Percentiles rank a stretch among this genome's conserved stretches.
These are phyloP conservation scores for Palythoa heliodiscus DNA, from an alignment of 92 coral and sea anemone species.

Conservation along the genomic window DNA sequence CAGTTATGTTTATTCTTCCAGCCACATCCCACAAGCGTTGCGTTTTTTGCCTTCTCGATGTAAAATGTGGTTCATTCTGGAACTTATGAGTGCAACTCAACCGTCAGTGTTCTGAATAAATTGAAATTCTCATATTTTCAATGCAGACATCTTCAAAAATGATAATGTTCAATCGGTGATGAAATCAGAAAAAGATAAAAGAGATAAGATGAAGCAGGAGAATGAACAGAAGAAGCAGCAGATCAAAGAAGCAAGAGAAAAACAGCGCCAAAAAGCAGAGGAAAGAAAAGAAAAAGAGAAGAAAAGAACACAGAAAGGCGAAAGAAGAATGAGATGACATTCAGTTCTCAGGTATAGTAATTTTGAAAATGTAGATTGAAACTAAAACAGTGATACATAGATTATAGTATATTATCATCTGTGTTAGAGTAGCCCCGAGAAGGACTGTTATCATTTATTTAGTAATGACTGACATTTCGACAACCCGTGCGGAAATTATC, in stretches of 20 bases:
- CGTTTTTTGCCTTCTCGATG: too few relatives aligned
- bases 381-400: too few relatives aligned
- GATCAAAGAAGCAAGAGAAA: constrained; percentile 89
- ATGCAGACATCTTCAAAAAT: constrained; percentile 72
- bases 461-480: too few relatives aligned
- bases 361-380: neutral
- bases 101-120: neutral
- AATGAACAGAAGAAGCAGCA: constrained; percentile 86
- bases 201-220: constrained; percentile 79
- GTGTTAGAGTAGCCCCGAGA: too few relatives aligned
- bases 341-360: neutral
- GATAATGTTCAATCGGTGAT: constrained; percentile 74
- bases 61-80: neutral
- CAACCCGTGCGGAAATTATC: too few relatives aligned
- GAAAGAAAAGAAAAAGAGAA: constrained; percentile 94
- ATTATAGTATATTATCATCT: too few relatives aligned
- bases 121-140: neutral
- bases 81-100: neutral
- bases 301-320: constrained; percentile 97
- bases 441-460: too few relatives aligned
- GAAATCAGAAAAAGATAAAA: constrained; percentile 82
- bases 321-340: constrained; percentile 77
- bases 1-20: too few relatives aligned
- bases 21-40: too few relatives aligned
- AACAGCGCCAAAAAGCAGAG: constrained; percentile 88